Conservation (phyloP, 2,113 vertebrate genomes). For the Oreochromis niloticus region DNA sequence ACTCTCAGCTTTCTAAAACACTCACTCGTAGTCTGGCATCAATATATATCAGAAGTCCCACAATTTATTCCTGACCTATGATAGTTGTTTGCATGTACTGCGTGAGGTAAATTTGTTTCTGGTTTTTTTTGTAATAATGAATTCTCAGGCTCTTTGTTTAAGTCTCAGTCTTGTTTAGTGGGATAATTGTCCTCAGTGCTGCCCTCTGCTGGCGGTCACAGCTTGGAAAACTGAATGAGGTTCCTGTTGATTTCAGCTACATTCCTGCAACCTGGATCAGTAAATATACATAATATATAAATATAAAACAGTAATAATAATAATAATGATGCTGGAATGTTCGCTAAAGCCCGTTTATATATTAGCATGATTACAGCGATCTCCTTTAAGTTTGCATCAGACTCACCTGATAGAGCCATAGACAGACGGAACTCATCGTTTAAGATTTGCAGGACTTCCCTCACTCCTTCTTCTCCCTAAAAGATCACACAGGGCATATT, state of each 20-base stretch:
- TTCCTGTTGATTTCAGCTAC: constrained; percentile 79
- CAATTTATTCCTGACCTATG: neutral
- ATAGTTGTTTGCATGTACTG: neutral
- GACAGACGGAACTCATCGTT: constrained; percentile 84
- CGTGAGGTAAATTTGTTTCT: neutral
- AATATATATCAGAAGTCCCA: neutral
- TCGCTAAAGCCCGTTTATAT: neutral
- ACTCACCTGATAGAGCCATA: constrained; percentile 87
- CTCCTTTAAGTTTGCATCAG: neutral
- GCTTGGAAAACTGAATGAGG: constrained; percentile 76
- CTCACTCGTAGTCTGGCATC: neutral
- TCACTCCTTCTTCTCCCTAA: constrained; percentile 87
- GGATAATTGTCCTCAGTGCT: neutral
- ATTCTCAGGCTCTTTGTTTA: neutral
- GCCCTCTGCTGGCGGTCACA: constrained; percentile 57
- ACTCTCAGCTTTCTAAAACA: neutral
- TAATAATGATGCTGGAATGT: neutral
- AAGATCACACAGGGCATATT: neutral
- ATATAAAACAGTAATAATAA: neutral
- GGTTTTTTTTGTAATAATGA: neutral
- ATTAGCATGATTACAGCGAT: neutral
- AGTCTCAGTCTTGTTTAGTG: neutral
- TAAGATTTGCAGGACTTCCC: constrained; percentile 84
- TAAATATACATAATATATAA: neutral
- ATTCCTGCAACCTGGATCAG: constrained; percentile 75